phyloP scores from a whole-genome alignment of 2,888 invertebrate genomes.

The Antitype chi region DNA sequence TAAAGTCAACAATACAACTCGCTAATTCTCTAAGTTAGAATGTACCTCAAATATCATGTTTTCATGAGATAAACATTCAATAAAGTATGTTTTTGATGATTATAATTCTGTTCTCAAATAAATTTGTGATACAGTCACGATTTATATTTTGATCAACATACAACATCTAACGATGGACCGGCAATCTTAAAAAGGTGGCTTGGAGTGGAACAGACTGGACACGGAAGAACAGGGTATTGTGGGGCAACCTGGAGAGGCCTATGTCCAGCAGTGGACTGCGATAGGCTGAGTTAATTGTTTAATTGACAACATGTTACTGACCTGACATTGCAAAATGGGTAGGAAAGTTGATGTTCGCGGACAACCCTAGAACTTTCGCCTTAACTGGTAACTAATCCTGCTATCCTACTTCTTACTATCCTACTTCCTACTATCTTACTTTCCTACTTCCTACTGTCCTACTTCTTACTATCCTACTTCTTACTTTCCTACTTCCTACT shows the following conservation, averaged over 20 bases:
- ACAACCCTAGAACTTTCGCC: background rate
- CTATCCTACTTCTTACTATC: too few relatives aligned
- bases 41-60: background rate
- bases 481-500: too few relatives aligned
- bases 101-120: background rate
- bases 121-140: background rate
- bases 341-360: background rate
- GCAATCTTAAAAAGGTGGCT: background rate
- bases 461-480: too few relatives aligned
- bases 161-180: background rate
- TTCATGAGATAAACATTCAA: background rate
- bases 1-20: background rate
- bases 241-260: background rate
- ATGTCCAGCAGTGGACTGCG: background rate
- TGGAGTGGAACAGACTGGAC: background rate
- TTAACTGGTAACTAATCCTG: background rate
- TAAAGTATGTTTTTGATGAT: background rate
- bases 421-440: too few relatives aligned
- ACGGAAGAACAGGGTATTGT: background rate
- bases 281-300: background rate
- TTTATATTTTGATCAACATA: background rate
- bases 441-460: too few relatives aligned
- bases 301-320: background rate
- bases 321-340: background rate
- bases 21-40: background rate